Evolutionary conservation across 2,113 vertebrate species (phyloP).

Genomic region (Macquaria ambigua): DNA sequence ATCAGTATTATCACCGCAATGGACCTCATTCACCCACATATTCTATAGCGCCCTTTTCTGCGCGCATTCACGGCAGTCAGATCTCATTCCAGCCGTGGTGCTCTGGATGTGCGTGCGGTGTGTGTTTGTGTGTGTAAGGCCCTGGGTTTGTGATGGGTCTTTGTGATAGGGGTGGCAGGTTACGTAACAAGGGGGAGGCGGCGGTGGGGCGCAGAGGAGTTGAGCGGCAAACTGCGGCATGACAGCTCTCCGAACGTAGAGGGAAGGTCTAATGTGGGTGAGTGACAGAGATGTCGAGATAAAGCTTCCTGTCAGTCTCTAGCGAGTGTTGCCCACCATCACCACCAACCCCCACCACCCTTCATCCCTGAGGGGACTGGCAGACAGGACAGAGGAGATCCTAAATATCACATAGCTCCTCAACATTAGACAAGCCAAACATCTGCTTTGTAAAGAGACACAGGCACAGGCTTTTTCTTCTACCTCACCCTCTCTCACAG

Average conservation of each 20-base stretch:
- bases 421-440: constrained; percentile 42
- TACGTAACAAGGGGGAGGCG: constrained; percentile 59
- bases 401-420: constrained; percentile 50
- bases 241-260: constrained; percentile 68
- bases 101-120: constrained; percentile 28
- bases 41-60: constrained; percentile 43
- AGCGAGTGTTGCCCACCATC: constrained; percentile 50
- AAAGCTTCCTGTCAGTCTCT: constrained; percentile 74
- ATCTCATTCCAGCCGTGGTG: constrained; percentile 32
- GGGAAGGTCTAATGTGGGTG: constrained; percentile 66
- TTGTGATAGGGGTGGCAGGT: constrained; percentile 69
- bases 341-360: constrained; percentile 24
- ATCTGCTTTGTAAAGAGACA: constrained; percentile 47
- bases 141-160: constrained; percentile 49
- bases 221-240: constrained; percentile 62
- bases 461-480: background rate
- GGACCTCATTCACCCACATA: constrained; percentile 61
- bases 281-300: constrained; percentile 76
- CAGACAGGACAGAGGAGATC: constrained; percentile 55
- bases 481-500: background rate
- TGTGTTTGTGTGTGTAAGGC: constrained; percentile 33
- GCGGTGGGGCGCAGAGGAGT: constrained; percentile 28
- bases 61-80: constrained; percentile 24
- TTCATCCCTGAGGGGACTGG: constrained; percentile 39
- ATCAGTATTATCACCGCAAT: constrained; percentile 63